Base-by-base conservation (phyloP, 2,888 invertebrate species). In the Mayetiola destructor region DNA sequence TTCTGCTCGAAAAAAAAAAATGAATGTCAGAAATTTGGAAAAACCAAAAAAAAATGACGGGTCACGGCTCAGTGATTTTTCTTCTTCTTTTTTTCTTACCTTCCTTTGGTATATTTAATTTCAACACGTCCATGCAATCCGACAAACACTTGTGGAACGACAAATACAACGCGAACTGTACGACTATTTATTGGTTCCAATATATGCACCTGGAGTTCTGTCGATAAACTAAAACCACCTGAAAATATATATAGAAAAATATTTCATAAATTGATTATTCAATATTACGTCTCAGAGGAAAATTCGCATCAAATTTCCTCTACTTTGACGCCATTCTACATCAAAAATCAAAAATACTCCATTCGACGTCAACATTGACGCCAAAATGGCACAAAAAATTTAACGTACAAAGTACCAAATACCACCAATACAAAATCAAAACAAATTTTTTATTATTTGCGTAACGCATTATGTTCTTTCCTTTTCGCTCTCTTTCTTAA, bases 41-140 rank as follows among this genome's bases (percentile, higher is more conserved):
- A 23, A 8, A 6, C 6, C 32, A 32, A 6, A 9, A 12, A 32
- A 9, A 12, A 32, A 9, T 6, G 6, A 32, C 32, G 12, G 32
- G 32, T 16, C n/a, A 16, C 21, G 30, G 10, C 16, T 10, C 3
- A 56, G 14, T 27, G 5, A 39, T 27, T 9, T 27, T 2, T 20
- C 20, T n/a, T 42, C 20, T 40, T 40, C 9, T 27, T n/a, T 52
- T 52, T 52, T 35, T 1, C 81, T 78, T 73, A 86, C 86, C 76
- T 71, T 65, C 80, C 80, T 66, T 87, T 85, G 9, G 90, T 89
- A 68, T 90, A 92, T 66, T 88, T 79, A 60, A 92, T 76, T 70
- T 92, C 90, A 2, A 92, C 88, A 61, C 89, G 81, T 58, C 92
- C 92, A 64, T 88, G 84, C 48, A 92, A 75, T 29, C 91, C 91